A percentile compares a stretch with the other conserved stretches of the same genome.
phyloP scores from a whole-genome alignment of 2,113 vertebrate genomes.

The Odocoileus hemionus region DNA sequence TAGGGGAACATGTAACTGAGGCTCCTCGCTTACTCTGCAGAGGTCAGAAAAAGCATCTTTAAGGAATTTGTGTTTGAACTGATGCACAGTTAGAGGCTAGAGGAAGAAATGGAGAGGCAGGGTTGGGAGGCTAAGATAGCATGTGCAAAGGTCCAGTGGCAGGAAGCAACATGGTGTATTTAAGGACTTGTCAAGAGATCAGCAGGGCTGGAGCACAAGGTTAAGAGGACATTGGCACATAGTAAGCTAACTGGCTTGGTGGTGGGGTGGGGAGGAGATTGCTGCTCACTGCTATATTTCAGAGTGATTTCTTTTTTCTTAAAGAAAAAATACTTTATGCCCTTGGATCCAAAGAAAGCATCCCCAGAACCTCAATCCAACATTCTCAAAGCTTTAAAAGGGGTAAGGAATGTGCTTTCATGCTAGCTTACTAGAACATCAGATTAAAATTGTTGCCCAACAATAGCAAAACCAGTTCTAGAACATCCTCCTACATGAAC shows the following conservation, averaged over 20 bases:
- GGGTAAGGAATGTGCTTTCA: not conserved
- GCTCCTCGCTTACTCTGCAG: not conserved
- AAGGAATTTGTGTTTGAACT: not conserved
- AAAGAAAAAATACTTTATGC: not conserved
- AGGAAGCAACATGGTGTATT: not conserved
- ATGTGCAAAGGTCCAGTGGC: not conserved
- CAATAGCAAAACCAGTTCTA: conserved; percentile 44
- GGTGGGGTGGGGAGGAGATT: not conserved
- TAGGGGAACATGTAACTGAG: not conserved
- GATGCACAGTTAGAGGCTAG: not conserved
- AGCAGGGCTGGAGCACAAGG: not conserved
- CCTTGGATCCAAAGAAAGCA: not conserved
- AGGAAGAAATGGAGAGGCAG: not conserved
- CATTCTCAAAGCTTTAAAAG: not conserved
- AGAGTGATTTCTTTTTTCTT: not conserved
- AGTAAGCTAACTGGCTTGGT: not conserved
- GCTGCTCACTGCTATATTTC: not conserved
- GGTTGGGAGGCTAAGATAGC: not conserved
- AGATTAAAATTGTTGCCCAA: conserved; percentile 42
- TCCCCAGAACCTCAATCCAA: not conserved
- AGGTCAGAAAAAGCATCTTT: conserved; percentile 6
- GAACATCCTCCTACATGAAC: not conserved
- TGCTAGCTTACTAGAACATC: not conserved
- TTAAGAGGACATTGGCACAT: not conserved
- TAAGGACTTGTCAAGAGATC: not conserved